Conservation (phyloP, 2,797 vertebrate genomes). For the Poecilia picta region DNA sequence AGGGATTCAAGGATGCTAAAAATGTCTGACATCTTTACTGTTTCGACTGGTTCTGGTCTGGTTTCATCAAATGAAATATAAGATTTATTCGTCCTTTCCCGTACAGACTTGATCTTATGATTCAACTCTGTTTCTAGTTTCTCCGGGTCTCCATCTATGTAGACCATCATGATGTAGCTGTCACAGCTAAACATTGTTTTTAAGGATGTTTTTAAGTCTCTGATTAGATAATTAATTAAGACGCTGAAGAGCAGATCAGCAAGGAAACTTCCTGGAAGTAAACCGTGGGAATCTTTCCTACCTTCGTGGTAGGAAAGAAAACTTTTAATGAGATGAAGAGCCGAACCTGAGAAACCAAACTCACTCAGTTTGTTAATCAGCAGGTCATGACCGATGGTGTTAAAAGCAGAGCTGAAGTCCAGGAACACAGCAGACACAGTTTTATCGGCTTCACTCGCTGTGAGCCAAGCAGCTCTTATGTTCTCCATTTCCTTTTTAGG, state of each 20-base stretch:
- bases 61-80: neutral
- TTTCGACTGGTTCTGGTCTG: neutral
- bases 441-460: neutral
- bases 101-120: neutral
- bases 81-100: fast-evolving
- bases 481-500: neutral
- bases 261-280: neutral
- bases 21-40: too few species aligned
- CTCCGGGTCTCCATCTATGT: neutral
- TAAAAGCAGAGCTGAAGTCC: neutral
- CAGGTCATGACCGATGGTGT: neutral
- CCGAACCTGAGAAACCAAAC: neutral
- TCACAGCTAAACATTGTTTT: neutral
- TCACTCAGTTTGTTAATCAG: fast-evolving
- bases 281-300: neutral
- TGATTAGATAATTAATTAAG: neutral
- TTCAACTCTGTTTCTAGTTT: neutral
- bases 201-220: neutral
- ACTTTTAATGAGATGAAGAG: neutral
- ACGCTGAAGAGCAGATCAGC: neutral
- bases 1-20: too few species aligned
- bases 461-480: neutral
- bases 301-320: neutral
- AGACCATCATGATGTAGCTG: neutral
- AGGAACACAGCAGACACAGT: neutral